Conservation (phyloP, 2,888 invertebrate genomes). For the Napeogenes inachia region DNA sequence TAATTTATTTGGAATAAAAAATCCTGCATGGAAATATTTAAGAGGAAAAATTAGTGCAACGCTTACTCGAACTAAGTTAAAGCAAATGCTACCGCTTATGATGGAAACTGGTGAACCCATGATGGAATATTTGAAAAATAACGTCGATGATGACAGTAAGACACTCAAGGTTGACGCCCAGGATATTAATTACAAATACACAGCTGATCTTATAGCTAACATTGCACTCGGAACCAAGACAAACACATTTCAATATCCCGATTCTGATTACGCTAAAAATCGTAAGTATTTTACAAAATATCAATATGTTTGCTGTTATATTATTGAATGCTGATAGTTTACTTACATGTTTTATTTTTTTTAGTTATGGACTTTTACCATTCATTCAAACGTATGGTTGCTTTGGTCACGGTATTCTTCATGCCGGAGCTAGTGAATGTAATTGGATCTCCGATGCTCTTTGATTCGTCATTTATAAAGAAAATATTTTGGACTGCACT, state of each 20-base stretch:
- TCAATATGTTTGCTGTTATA: too few species aligned
- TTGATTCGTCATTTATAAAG: conserved; percentile 30
- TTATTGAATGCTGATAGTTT: background rate
- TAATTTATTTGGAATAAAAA: conserved; percentile 36
- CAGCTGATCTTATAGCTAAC: conserved; percentile 35
- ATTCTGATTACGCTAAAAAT: conserved; percentile 33
- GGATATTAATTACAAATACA: conserved; percentile 34
- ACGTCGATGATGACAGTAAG: background rate
- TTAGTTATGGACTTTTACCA: conserved; percentile 35
- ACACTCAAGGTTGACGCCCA: conserved; percentile 28
- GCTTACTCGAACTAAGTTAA: conserved; percentile 30
- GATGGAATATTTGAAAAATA: conserved; percentile 30
- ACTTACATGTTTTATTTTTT: conserved; percentile 11
- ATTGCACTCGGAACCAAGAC: conserved; percentile 35
- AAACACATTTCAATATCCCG: conserved; percentile 32
- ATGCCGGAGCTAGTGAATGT: conserved; percentile 34
- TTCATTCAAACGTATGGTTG: conserved; percentile 36
- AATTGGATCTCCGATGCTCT: conserved; percentile 32
- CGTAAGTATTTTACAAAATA: conserved; percentile 27
- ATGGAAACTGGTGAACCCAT: conserved; percentile 33
- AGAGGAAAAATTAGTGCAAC: conserved; percentile 35
- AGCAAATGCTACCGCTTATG: conserved; percentile 35
- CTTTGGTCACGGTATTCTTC: conserved; percentile 36
- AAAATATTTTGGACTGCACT: conserved; percentile 35
- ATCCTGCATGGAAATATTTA: conserved; percentile 37